Evolutionary conservation across 2,797 vertebrate species (phyloP).

Genomic region (Luscinia megarhynchos): DNA sequence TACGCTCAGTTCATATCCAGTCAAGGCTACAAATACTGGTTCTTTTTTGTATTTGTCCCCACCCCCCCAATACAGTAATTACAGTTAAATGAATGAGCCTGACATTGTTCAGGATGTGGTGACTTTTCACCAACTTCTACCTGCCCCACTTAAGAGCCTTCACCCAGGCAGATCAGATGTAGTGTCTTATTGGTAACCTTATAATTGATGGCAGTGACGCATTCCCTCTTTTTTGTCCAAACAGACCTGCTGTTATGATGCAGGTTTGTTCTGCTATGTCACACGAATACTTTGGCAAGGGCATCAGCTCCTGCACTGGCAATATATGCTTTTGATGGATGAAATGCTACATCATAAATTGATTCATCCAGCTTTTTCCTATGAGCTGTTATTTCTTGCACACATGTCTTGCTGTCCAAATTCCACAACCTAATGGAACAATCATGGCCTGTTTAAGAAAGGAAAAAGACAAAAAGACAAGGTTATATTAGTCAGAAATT

Average conservation of each 20-base stretch:
- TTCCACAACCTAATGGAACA: slow-evolving; percentile 99
- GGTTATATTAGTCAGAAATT: not conserved
- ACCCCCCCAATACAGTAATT: slow-evolving; percentile 84
- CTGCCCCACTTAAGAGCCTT: slow-evolving; percentile 70
- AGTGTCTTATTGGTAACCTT: slow-evolving; percentile 83
- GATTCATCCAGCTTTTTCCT: slow-evolving; percentile 98
- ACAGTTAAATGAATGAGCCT: slow-evolving; percentile 83
- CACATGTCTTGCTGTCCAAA: slow-evolving; percentile 97
- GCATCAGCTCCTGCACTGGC: slow-evolving; percentile 97
- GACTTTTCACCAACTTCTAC: slow-evolving; percentile 72
- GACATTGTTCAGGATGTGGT: slow-evolving; percentile 76
- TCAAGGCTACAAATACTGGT: slow-evolving; percentile 83
- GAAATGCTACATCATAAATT: slow-evolving; percentile 98
- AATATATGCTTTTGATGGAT: slow-evolving; percentile 98
- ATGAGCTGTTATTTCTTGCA: slow-evolving; percentile 98
- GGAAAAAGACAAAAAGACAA: not conserved
- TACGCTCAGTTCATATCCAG: slow-evolving; percentile 83
- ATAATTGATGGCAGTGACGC: slow-evolving; percentile 85
- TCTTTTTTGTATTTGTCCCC: slow-evolving; percentile 68
- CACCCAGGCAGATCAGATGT: slow-evolving; percentile 79
- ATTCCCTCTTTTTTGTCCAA: slow-evolving; percentile 79
- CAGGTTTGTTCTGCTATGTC: slow-evolving; percentile 74
- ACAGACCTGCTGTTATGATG: slow-evolving; percentile 72
- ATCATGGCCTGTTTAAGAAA: slow-evolving; percentile 88
- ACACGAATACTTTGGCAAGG: slow-evolving; percentile 97